Evolutionary conservation across 2,797 vertebrate genomes (phyloP).

Genomic region (Dryobates pubescens): DNA sequence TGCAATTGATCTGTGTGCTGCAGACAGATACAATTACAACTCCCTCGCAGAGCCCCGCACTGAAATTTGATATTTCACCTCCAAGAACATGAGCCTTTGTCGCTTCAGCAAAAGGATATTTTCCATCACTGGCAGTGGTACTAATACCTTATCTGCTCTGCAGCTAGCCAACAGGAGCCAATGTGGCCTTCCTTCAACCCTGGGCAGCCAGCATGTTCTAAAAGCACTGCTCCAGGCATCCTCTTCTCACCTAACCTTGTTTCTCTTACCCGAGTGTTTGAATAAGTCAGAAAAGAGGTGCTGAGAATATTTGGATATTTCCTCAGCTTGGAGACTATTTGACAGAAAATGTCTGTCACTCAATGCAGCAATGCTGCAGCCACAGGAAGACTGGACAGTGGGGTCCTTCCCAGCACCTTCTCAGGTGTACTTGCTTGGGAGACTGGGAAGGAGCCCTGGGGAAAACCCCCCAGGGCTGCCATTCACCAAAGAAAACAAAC

Average conservation of each 20-base stretch:
- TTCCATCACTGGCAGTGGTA: neutral
- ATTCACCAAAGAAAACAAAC: neutral
- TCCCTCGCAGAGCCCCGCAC: neutral
- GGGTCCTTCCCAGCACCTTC: neutral
- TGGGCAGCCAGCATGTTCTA: neutral
- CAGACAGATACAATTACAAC: constrained; percentile 64
- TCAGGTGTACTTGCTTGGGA: neutral
- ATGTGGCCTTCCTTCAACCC: neutral
- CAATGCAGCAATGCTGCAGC: neutral
- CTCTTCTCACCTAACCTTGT: neutral
- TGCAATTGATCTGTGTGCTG: constrained; percentile 59
- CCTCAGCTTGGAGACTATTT: neutral
- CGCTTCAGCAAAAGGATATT: constrained; percentile 27
- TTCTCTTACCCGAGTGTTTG: neutral
- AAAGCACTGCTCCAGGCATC: neutral
- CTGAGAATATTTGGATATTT: neutral
- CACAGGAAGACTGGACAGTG: neutral
- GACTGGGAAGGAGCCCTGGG: neutral
- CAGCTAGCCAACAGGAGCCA: neutral
- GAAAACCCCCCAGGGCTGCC: neutral
- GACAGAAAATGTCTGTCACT: neutral
- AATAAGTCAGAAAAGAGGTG: neutral
- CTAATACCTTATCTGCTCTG: neutral
- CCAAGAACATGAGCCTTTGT: constrained; percentile 45
- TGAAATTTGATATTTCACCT: constrained; percentile 65